phyloP scores from a whole-genome alignment of 1,140 invertebrate species.

The Euura lappo region DNA sequence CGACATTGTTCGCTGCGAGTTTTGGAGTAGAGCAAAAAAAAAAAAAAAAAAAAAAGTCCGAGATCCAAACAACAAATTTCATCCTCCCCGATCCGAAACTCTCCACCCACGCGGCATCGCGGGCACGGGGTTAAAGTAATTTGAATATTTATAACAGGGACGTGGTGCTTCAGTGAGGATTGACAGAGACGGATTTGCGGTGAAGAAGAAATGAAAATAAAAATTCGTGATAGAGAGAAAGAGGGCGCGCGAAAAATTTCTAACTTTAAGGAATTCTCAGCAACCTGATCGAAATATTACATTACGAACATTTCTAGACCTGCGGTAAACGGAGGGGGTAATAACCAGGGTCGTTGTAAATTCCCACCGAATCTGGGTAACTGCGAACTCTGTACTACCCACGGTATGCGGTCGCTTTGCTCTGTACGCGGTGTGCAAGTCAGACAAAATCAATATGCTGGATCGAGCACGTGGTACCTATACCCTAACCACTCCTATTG shows the following conservation, averaged over 20 bases:
- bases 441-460: constrained; percentile 14
- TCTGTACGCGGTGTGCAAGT: background rate
- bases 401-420: background rate
- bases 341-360: background rate
- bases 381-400: background rate
- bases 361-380: background rate
- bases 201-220: too few relatives aligned
- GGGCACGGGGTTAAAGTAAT: too few relatives aligned
- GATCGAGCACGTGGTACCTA: constrained; percentile 8
- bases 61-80: too few relatives aligned
- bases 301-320: background rate
- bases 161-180: too few relatives aligned
- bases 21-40: too few relatives aligned
- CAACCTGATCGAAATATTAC: background rate
- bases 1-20: too few relatives aligned
- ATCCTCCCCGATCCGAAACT: too few relatives aligned
- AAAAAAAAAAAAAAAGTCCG: too few relatives aligned
- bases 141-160: too few relatives aligned
- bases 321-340: background rate
- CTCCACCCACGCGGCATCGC: too few relatives aligned
- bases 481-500: background rate
- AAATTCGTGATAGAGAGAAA: background rate
- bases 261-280: background rate
- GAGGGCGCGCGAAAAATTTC: background rate
- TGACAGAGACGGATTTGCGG: too few relatives aligned